Conservation (phyloP, 2,113 vertebrate genomes). For the Excalfactoria chinensis region DNA sequence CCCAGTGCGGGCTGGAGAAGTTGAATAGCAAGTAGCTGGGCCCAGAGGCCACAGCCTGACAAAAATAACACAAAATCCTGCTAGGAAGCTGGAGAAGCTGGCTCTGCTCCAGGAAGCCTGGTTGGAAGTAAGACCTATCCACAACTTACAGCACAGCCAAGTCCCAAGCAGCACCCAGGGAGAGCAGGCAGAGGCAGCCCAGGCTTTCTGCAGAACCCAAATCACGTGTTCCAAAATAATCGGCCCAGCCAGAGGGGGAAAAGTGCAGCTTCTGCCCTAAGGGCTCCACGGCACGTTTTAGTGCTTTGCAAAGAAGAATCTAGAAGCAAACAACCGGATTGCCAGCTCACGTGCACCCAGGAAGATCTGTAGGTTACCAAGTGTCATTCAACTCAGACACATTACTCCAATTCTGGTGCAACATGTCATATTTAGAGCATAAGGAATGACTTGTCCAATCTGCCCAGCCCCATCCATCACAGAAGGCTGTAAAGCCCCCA, state of each 20-base stretch:
- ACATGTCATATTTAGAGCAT: accelerated
- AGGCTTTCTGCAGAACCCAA: background rate
- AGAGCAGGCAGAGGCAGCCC: background rate
- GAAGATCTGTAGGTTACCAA: background rate
- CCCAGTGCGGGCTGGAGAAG: background rate
- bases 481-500: background rate
- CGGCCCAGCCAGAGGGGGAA: background rate
- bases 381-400: background rate
- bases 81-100: background rate
- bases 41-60: background rate
- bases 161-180: accelerated
- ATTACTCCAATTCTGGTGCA: background rate
- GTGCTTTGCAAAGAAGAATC: background rate
- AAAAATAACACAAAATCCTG: background rate
- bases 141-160: background rate
- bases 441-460: background rate
- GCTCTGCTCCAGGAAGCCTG: background rate
- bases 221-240: background rate
- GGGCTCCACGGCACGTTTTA: background rate
- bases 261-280: background rate
- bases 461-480: background rate
- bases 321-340: background rate
- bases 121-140: background rate
- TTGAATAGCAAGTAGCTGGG: background rate
- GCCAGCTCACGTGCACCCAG: accelerated